Evolutionary conservation across 1,140 invertebrate genomes (phyloP).

Genomic region (Ridgeia piscesae): DNA sequence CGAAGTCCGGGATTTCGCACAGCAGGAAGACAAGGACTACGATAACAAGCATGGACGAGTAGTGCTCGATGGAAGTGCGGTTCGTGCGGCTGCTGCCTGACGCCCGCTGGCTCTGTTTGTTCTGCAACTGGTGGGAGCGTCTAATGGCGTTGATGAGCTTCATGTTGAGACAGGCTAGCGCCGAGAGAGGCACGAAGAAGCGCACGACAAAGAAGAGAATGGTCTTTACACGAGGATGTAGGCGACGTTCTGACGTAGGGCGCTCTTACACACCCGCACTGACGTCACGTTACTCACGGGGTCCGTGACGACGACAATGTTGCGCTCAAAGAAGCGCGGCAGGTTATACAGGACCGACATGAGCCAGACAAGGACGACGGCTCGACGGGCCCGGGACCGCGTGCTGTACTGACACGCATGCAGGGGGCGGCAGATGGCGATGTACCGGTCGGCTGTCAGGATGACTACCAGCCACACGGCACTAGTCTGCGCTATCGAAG

Average conservation of each 20-base stretch:
- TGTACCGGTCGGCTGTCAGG: slow-evolving; percentile 27
- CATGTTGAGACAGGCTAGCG: slow-evolving; percentile 26
- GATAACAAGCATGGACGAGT: slow-evolving; percentile 26
- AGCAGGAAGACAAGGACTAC: slow-evolving; percentile 27
- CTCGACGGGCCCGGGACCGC: slow-evolving; percentile 12
- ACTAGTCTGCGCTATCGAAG: slow-evolving; percentile 22
- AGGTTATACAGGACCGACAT: slow-evolving; percentile 28
- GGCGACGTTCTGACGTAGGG: slow-evolving; percentile 11
- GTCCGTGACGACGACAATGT: slow-evolving; percentile 1
- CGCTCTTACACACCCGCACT: not conserved
- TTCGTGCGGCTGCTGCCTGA: not conserved
- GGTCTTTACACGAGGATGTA: slow-evolving; percentile 27
- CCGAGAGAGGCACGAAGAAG: slow-evolving; percentile 19
- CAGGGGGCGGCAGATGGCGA: slow-evolving; percentile 28
- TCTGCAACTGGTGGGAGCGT: slow-evolving; percentile 6
- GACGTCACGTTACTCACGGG: not conserved
- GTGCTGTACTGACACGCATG: slow-evolving; percentile 29
- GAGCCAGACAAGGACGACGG: slow-evolving; percentile 21
- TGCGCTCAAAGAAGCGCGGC: slow-evolving; percentile 29
- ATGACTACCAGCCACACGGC: slow-evolving; percentile 28
- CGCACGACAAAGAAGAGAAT: slow-evolving; percentile 24
- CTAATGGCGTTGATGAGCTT: slow-evolving; percentile 23
- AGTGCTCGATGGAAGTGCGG: slow-evolving; percentile 9
- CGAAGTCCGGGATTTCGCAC: slow-evolving; percentile 25
- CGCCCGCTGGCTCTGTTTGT: not conserved